These are phyloP conservation scores for Protonibea diacanthus DNA, from an alignment of 2,797 vertebrate species.

Conservation along the genomic window DNA sequence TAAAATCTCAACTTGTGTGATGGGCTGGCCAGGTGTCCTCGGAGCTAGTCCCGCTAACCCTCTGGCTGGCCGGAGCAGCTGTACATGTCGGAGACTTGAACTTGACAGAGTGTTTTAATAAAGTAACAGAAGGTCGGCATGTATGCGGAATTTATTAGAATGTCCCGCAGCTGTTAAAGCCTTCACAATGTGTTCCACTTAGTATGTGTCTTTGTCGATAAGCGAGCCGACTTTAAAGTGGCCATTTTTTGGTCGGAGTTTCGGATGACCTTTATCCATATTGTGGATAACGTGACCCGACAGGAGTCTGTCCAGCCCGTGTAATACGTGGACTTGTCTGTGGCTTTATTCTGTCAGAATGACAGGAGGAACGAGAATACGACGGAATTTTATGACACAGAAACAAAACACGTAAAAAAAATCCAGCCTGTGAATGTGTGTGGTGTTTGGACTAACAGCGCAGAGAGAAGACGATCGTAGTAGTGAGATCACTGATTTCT, in stretches of 20 bases:
- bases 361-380: not conserved
- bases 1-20: slow-evolving; percentile 1
- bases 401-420: not conserved
- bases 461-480: not conserved
- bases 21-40: slow-evolving; percentile 5
- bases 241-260: slow-evolving; percentile 14
- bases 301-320: not conserved
- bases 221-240: not conserved
- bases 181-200: not conserved
- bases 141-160: slow-evolving; percentile 14
- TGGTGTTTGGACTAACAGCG: not conserved
- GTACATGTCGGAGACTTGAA: slow-evolving; percentile 6
- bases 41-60: slow-evolving; percentile 4
- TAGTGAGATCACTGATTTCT: slow-evolving; percentile 39
- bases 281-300: not conserved
- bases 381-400: not conserved
- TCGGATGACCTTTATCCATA: slow-evolving; percentile 18
- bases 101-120: not conserved
- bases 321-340: not conserved
- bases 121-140: not conserved
- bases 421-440: not conserved
- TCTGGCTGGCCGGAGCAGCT: not conserved
- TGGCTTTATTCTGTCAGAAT: not conserved
- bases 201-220: not conserved
- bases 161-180: not conserved